phyloP scores from a whole-genome alignment of 92 coral and sea anemone genomes.

The Umimayanthus kanabou region DNA sequence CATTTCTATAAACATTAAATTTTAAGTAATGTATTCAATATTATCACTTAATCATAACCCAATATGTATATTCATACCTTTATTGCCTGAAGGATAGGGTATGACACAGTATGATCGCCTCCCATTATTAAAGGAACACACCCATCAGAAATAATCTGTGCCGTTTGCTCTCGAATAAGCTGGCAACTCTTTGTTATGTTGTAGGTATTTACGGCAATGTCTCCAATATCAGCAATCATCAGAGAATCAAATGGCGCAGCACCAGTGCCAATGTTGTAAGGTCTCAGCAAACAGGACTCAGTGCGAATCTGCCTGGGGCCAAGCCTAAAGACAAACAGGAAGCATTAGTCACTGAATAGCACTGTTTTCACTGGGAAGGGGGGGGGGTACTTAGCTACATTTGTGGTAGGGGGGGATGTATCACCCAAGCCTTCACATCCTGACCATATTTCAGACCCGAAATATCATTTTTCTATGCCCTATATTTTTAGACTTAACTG shows the following conservation, averaged over 20 bases:
- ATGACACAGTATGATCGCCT: constrained; percentile 86
- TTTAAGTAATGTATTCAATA: background rate
- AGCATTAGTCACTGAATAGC: too few species aligned
- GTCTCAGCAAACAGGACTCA: constrained; percentile 88
- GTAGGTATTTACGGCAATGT: constrained; percentile 80
- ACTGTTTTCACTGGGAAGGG: too few species aligned
- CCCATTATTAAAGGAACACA: constrained; percentile 81
- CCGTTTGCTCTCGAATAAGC: constrained; percentile 59
- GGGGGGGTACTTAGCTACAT: too few species aligned
- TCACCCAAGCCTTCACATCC: too few species aligned
- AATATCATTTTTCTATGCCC: too few species aligned
- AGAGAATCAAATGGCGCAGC: constrained; percentile 90
- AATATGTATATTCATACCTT: constrained; percentile 62
- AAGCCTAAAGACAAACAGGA: constrained; percentile 38
- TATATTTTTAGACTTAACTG: too few species aligned
- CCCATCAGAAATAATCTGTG: constrained; percentile 66
- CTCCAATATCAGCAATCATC: constrained; percentile 94
- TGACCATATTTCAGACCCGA: too few species aligned
- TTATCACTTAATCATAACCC: background rate
- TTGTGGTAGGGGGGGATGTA: too few species aligned
- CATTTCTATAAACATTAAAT: background rate
- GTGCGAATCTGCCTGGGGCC: constrained; percentile 92
- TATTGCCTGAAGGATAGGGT: constrained; percentile 84
- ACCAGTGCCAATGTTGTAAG: constrained; percentile 79
- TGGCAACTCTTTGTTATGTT: constrained; percentile 64